Percentiles rank a stretch among this genome's conserved stretches.
Conservation (phyloP, 1,140 invertebrate species). For the Neelides sp. region DNA sequence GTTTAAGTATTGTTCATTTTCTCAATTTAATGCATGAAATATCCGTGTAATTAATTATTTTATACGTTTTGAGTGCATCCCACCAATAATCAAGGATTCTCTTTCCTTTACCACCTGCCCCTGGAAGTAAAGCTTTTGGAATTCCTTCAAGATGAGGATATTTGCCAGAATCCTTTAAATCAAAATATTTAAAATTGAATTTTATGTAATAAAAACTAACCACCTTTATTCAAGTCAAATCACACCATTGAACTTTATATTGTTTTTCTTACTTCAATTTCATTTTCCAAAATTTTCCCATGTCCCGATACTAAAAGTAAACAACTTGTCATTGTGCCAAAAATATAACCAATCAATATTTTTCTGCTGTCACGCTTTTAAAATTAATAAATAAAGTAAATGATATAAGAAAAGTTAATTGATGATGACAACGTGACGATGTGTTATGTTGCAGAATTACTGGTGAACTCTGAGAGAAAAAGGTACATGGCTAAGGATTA, state of each 20-base stretch:
- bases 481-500: too few relatives aligned
- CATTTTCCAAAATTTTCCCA: slow-evolving; percentile 10
- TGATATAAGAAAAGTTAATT: too few relatives aligned
- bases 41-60: not conserved
- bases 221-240: too few relatives aligned
- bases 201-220: not conserved
- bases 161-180: not conserved
- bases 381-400: too few relatives aligned
- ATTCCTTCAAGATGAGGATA: slow-evolving; percentile 8
- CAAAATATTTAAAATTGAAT: not conserved
- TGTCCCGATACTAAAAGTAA: slow-evolving; percentile 9
- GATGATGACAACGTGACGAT: too few relatives aligned
- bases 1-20: not conserved
- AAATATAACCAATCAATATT: not conserved
- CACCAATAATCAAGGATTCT: slow-evolving; percentile 16
- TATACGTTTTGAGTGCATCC: slow-evolving; percentile 13
- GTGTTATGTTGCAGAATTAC: too few relatives aligned
- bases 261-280: slow-evolving; percentile 11
- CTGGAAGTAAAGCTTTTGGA: slow-evolving; percentile 10
- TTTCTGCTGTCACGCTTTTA: too few relatives aligned
- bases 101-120: slow-evolving; percentile 13
- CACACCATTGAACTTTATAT: too few relatives aligned
- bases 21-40: not conserved
- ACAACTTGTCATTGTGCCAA: slow-evolving; percentile 8
- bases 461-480: too few relatives aligned